These are phyloP conservation scores for Ascaphus truei DNA, from an alignment of 2,113 vertebrate genomes.

Conservation along the genomic window DNA sequence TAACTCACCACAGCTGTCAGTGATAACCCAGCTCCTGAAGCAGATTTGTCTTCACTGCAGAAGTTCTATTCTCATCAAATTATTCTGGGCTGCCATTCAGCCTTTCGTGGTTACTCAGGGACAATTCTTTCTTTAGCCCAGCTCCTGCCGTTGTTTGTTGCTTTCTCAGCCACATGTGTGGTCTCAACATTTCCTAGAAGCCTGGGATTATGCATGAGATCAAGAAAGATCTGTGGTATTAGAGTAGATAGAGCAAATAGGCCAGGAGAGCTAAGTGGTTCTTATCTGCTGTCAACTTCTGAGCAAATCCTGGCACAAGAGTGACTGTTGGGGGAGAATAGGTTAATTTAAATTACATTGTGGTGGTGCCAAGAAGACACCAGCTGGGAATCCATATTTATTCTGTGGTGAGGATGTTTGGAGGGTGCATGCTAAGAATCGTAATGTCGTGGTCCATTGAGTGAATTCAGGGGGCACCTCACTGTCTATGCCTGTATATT, in stretches of 20 bases:
- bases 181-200: slow-evolving; percentile 16
- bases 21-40: neutral
- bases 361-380: slow-evolving; percentile 2
- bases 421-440: neutral
- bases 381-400: slow-evolving; percentile 24
- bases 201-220: slow-evolving; percentile 21
- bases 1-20: too few species aligned
- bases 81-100: neutral
- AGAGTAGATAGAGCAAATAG: slow-evolving; percentile 23
- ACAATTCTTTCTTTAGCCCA: neutral
- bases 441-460: neutral
- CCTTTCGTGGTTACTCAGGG: slow-evolving; percentile 2
- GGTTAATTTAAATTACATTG: slow-evolving; percentile 2
- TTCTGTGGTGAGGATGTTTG: neutral
- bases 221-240: slow-evolving; percentile 23
- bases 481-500: neutral
- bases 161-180: slow-evolving; percentile 20
- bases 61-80: slow-evolving; percentile 4
- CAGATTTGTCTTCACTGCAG: neutral
- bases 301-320: slow-evolving; percentile 21
- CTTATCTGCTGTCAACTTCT: slow-evolving; percentile 25
- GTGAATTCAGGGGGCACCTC: neutral
- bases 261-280: slow-evolving; percentile 25
- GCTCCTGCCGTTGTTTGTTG: neutral
- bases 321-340: slow-evolving; percentile 11